Base-by-base conservation (phyloP, 37 sponge, comb jelly and placozoan genomes). In the Spongilla lacustris region DNA sequence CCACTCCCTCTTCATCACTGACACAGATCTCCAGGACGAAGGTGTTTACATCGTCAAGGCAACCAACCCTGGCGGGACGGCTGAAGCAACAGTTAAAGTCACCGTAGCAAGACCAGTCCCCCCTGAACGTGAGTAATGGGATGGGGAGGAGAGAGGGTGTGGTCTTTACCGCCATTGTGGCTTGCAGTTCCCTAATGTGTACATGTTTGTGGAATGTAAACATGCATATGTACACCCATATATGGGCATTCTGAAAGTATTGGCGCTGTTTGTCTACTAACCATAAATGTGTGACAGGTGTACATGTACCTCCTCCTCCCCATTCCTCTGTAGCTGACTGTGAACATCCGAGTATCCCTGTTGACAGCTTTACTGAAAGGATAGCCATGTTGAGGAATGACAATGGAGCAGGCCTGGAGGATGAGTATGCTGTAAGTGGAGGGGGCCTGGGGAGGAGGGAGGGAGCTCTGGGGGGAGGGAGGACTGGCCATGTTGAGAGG, bases 11-110 rank as follows among this genome's bases (percentile, higher is more conserved):
- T 81, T 87, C 79, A 71, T 83, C 73, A 66, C 71, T 0, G 78
- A 78, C 67, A 89, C 89, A 24, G 71, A 83, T 28, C 81, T 77
- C 19, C 67, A 84, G 33, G 91, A 93, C 26, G 77, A 89, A 83
- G 94, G 94, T 29, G 48, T 37, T 19, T 93, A 87, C 69, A 50
- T 82, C 1, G 91, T 93, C 28, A 80, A 66, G 22, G 94, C 94
- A 0, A 78, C 80, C 35, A 90, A 90, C 77, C 30, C 69, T 31
- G 71, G 74, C 38, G 91, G 94, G 30, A 27, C 4, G 8, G 68
- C 74, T 2, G 76, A 83, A 25, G 77, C 28, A 6, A 31, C 30
- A 0, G 88, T 93, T 21, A 31, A 50, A 19, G 82, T 93, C n/a
- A 90, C 91, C 8, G 94, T 93, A 67, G 5, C 83, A 26, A n/a